Evolutionary conservation across 2,113 vertebrate species (phyloP).

Genomic region (Trachemys scripta): DNA sequence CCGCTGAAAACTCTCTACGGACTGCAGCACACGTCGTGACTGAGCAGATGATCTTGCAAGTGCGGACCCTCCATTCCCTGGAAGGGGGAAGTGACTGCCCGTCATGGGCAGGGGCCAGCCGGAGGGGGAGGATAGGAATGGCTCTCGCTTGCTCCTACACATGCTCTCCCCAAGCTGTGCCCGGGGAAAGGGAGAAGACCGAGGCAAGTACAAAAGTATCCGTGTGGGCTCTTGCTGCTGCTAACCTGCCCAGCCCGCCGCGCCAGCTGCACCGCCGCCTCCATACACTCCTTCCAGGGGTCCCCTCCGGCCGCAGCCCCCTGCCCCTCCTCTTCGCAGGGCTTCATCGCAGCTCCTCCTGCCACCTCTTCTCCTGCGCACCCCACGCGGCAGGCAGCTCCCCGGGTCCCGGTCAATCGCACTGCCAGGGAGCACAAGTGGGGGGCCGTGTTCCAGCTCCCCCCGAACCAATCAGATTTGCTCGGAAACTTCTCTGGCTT

Average conservation of each 20-base stretch:
- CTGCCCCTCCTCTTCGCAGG: slow-evolving; percentile 23
- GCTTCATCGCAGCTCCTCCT: slow-evolving; percentile 65
- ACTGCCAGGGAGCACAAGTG: not conserved
- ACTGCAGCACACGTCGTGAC: not conserved
- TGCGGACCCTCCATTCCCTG: not conserved
- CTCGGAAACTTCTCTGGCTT: not conserved
- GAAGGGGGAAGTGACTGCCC: not conserved
- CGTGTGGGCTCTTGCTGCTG: not conserved
- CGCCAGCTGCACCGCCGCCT: slow-evolving; percentile 81
- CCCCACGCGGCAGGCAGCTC: not conserved
- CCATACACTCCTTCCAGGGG: slow-evolving; percentile 79
- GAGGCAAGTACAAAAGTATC: not conserved
- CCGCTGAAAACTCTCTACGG: not conserved
- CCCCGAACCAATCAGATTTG: not conserved
- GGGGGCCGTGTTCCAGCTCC: not conserved
- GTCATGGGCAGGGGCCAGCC: not conserved
- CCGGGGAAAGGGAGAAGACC: not conserved
- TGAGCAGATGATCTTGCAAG: too few relatives aligned
- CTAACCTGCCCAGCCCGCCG: slow-evolving; percentile 82
- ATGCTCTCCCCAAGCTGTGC: too few relatives aligned
- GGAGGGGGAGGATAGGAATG: not conserved
- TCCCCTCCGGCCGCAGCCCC: slow-evolving; percentile 2
- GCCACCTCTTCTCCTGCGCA: not conserved
- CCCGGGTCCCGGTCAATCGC: not conserved
- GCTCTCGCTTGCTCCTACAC: too few relatives aligned